Conservation (phyloP, 1,140 invertebrate genomes). For the Caenorhabditis elegans region DNA sequence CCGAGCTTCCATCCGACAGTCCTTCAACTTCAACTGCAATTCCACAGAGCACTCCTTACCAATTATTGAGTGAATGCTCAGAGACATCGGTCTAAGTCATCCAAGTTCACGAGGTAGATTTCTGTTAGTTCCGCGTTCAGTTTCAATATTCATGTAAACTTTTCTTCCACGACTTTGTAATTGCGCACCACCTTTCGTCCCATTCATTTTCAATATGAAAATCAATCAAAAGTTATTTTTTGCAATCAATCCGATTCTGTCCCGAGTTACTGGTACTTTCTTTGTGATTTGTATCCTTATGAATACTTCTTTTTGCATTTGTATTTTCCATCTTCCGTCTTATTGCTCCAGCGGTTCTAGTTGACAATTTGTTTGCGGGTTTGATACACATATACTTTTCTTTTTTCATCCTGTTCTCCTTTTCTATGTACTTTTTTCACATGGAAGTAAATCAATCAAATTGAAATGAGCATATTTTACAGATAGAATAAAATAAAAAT, state of each 20-base stretch:
- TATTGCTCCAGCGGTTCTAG: slow-evolving; percentile 2
- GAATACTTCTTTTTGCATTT: not conserved
- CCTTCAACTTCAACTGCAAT: slow-evolving; percentile 9
- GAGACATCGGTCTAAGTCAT: not conserved
- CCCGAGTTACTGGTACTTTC: not conserved
- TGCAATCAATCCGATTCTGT: not conserved
- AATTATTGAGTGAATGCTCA: not conserved
- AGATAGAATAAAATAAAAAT: not conserved
- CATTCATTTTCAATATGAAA: not conserved
- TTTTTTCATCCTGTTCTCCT: not conserved
- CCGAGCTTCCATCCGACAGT: not conserved
- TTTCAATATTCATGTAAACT: not conserved
- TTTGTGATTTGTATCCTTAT: not conserved
- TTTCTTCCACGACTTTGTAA: not conserved
- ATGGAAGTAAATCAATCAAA: not conserved
- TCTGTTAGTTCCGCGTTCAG: not conserved
- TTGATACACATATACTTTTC: not conserved
- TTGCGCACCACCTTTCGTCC: not conserved
- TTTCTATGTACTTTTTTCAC: not conserved
- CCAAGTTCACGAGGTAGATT: not conserved
- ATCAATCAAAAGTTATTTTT: not conserved
- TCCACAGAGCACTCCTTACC: not conserved
- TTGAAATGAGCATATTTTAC: not conserved
- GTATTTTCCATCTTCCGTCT: not conserved
- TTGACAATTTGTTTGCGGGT: slow-evolving; percentile 10